Conservation (phyloP, 2,113 vertebrate species). For the western clawed frog (Xenopus tropicalis) region UCB_Xtro_10.0 CM004448.2:87498001-87498500, state of each 20-base stretch:
- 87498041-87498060: conserved; percentile 15
- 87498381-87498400: no score
- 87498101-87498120: conserved; percentile 5
- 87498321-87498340: no score
- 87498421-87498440: no score
- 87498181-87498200: conserved; percentile 37
- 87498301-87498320: no score
- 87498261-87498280: neutral
- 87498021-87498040: conserved; percentile 12
- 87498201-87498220: conserved; percentile 20
- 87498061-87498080: conserved; percentile 34
- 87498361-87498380: no score
- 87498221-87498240: conserved; percentile 10
- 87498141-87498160: conserved; percentile 29
- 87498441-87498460: no score
- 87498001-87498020: neutral
- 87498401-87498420: no score
- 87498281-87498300: no score
- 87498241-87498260: neutral
- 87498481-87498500: no score
- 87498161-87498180: conserved; percentile 21
- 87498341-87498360: no score
- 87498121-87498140: conserved; percentile 26
- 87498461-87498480: no score
- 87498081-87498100: conserved; percentile 35